Percentiles rank a stretch among this genome's conserved stretches.
These are phyloP conservation scores for Alsophila aescularia DNA, from an alignment of 2,888 invertebrate genomes.

Conservation along the genomic window DNA sequence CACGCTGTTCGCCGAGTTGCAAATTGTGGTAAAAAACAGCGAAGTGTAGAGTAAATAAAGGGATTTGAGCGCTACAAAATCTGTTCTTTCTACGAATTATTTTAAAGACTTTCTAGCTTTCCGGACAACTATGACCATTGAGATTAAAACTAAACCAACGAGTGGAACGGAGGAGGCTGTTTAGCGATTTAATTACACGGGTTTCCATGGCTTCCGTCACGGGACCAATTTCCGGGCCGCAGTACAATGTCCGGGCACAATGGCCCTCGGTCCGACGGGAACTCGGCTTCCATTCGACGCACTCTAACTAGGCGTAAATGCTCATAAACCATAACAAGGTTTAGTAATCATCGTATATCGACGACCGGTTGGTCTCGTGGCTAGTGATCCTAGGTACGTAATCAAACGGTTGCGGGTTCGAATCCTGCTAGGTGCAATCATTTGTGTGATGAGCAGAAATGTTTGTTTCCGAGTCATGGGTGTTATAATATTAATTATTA, in stretches of 20 bases:
- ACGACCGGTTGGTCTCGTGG: too few relatives aligned
- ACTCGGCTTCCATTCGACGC: slow-evolving; percentile 8
- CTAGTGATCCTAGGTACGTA: too few relatives aligned
- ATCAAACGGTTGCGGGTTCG: too few relatives aligned
- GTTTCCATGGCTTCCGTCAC: slow-evolving; percentile 64
- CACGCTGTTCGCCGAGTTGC: slow-evolving; percentile 33
- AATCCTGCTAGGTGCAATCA: too few relatives aligned
- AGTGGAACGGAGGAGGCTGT: slow-evolving; percentile 53
- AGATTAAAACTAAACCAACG: slow-evolving; percentile 38
- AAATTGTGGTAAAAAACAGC: slow-evolving; percentile 38
- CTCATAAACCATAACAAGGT: slow-evolving; percentile 50
- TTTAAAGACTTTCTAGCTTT: slow-evolving; percentile 7
- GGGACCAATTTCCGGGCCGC: slow-evolving; percentile 61
- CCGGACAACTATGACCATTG: slow-evolving; percentile 41
- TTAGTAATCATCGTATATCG: slow-evolving; percentile 49
- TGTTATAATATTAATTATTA: too few relatives aligned
- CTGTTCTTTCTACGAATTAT: neutral
- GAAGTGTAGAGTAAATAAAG: slow-evolving; percentile 27
- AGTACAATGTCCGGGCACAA: slow-evolving; percentile 46
- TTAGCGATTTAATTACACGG: slow-evolving; percentile 71
- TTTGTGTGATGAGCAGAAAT: too few relatives aligned
- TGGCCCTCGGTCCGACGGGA: slow-evolving; percentile 32
- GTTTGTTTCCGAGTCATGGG: too few relatives aligned
- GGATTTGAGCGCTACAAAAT: too few relatives aligned
- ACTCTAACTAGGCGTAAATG: slow-evolving; percentile 43